phyloP scores from a whole-genome alignment of 23 tunicate species.

The Styela clava region DNA sequence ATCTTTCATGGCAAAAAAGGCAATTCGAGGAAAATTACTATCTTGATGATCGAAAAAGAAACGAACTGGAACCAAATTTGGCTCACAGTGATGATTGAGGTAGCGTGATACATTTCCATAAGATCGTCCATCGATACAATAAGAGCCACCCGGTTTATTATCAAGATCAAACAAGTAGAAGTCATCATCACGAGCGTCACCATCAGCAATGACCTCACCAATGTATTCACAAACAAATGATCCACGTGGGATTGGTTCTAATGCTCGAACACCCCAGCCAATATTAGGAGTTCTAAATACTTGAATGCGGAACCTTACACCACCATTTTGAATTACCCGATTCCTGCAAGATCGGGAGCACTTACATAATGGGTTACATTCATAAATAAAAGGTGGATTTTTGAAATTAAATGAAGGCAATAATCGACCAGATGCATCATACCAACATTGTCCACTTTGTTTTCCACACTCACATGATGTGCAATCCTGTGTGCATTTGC shows the following conservation, averaged over 20 bases:
- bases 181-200: slow-evolving; percentile 75
- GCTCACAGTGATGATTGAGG: slow-evolving; percentile 92
- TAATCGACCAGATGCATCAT: slow-evolving; percentile 60
- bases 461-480: slow-evolving; percentile 47
- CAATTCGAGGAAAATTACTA: slow-evolving; percentile 71
- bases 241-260: slow-evolving; percentile 83
- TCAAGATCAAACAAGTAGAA: slow-evolving; percentile 75
- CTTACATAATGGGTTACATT: slow-evolving; percentile 80
- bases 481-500: slow-evolving; percentile 63
- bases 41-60: slow-evolving; percentile 90
- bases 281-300: slow-evolving; percentile 73
- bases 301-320: slow-evolving; percentile 81
- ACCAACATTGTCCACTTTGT: slow-evolving; percentile 74
- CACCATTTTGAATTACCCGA: slow-evolving; percentile 79
- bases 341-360: slow-evolving; percentile 57
- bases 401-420: slow-evolving; percentile 45
- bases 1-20: slow-evolving; percentile 61
- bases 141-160: slow-evolving; percentile 56
- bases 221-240: slow-evolving; percentile 93
- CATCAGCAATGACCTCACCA: slow-evolving; percentile 78
- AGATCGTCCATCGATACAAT: slow-evolving; percentile 67
- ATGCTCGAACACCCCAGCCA: slow-evolving; percentile 94
- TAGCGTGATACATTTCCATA: slow-evolving; percentile 91
- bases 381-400: slow-evolving; percentile 58
- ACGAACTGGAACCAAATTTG: slow-evolving; percentile 86